Conservation (phyloP, 1,140 invertebrate species). For the Aphis craccivora region DNA sequence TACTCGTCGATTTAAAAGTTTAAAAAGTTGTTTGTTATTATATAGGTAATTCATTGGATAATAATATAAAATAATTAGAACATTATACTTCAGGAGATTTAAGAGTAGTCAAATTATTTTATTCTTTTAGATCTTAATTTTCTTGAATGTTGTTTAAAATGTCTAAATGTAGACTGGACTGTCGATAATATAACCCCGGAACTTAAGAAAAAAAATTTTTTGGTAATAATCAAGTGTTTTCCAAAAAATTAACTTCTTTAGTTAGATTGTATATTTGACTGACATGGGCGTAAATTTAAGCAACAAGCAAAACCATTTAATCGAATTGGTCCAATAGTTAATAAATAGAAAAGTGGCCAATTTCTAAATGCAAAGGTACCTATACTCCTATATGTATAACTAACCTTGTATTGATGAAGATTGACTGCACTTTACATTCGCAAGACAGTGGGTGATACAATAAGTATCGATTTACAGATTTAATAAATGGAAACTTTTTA, state of each 20-base stretch:
- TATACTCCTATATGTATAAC: background rate
- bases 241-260: background rate
- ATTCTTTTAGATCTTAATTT: no score
- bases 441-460: background rate
- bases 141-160: no score
- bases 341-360: background rate
- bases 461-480: background rate
- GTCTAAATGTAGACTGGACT: no score
- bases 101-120: no score
- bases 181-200: background rate
- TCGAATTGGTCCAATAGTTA: background rate
- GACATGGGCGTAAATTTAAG: background rate
- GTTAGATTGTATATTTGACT: background rate
- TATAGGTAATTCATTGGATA: no score
- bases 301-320: background rate
- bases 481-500: background rate
- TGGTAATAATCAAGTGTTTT: background rate
- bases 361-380: background rate
- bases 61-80: no score
- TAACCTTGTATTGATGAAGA: no score
- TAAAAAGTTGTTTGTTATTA: no score
- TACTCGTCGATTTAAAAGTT: no score
- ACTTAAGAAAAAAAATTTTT: background rate
- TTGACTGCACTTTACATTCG: background rate
- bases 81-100: no score